phyloP scores from a whole-genome alignment of 2,113 vertebrate genomes.

The Neolamprologus longior region DNA sequence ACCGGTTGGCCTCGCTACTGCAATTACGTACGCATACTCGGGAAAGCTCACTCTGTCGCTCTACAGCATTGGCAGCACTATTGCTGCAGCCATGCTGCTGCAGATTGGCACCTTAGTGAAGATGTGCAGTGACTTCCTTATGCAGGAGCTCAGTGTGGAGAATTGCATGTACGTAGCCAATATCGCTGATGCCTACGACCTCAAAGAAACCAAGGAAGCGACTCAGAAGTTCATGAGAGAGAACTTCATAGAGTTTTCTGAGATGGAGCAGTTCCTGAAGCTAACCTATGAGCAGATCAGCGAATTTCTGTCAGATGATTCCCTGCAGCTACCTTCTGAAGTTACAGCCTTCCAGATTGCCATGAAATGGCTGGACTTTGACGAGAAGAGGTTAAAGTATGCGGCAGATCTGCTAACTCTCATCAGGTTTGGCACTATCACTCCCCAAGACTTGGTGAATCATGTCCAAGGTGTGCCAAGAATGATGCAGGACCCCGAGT shows the following conservation, averaged over 20 bases:
- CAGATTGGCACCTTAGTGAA: constrained; percentile 92
- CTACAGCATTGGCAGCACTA: constrained; percentile 92
- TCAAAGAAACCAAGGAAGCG: constrained; percentile 86
- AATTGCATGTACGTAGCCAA: constrained; percentile 97
- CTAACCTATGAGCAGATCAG: constrained; percentile 97
- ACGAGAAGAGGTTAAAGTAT: constrained; percentile 93
- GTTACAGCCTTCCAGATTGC: constrained; percentile 96
- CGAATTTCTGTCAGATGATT: constrained; percentile 93
- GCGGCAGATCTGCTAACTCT: constrained; percentile 86
- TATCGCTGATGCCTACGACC: constrained; percentile 89
- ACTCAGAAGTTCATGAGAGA: constrained; percentile 94
- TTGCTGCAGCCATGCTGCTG: constrained; percentile 86
- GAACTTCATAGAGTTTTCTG: constrained; percentile 98
- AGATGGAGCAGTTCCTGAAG: constrained; percentile 97
- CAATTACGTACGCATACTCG: constrained; percentile 92
- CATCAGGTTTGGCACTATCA: constrained; percentile 95
- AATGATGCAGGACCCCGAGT: constrained; percentile 98
- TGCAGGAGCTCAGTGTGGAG: constrained; percentile 91
- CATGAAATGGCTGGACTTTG: constrained; percentile 97
- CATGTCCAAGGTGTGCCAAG: constrained; percentile 91
- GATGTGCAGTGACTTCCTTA: constrained; percentile 97
- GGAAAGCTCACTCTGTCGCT: constrained; percentile 94
- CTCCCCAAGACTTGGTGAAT: constrained; percentile 92
- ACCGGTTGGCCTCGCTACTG: constrained; percentile 85
- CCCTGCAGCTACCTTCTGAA: constrained; percentile 92